Evolutionary conservation across 1,140 invertebrate genomes (phyloP), one percentile per base, ranked within the genome.

Genomic region (Pygmarrhopalites habei): DNA sequence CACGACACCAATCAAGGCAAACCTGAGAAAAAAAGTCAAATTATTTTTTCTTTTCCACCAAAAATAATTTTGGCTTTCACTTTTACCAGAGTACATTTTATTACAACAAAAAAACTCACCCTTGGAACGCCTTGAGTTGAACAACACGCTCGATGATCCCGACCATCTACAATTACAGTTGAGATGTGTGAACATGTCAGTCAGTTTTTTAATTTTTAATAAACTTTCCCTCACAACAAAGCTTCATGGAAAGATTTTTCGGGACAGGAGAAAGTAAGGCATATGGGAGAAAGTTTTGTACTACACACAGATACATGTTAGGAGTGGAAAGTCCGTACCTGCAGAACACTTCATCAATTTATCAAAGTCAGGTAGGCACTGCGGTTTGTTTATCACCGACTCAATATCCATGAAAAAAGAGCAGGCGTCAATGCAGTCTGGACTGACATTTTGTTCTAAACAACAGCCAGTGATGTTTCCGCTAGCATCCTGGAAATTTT

Each of bases 291-390:
- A n/a, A n/a, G n/a, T n/a, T n/a, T n/a, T n/a, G n/a, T n/a, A n/a
- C n/a, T n/a, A n/a, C n/a, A n/a, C n/a, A n/a, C n/a, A n/a, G n/a
- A n/a, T n/a, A n/a, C n/a, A n/a, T n/a, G n/a, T n/a, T n/a, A n/a
- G n/a, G n/a, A n/a, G n/a, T n/a, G n/a, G n/a, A n/a, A n/a, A n/a
- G n/a, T n/a, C n/a, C 39, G 17, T 72, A 78, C 88, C 87, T 63
- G 87, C 85, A 1, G 86, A 87, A 71, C 88, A 90, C 72, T 84
- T 85, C 86, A 91, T 89, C 19, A 90, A 77, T 72, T 91, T 91
- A 74, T 89, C 84, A 71, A 90, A 87, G 73, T 90, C 88, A 44
- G 82, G 79, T 65, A 89, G 82, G 73, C 88, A 91, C 71, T 88
- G 83, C 0, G 86, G 84, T 44, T 82, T 81, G 74, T 88, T 83